Evolutionary conservation across 2,888 invertebrate species (phyloP), one percentile per base, ranked within the genome.

Genomic region (Drosophila vallismaia): DNA sequence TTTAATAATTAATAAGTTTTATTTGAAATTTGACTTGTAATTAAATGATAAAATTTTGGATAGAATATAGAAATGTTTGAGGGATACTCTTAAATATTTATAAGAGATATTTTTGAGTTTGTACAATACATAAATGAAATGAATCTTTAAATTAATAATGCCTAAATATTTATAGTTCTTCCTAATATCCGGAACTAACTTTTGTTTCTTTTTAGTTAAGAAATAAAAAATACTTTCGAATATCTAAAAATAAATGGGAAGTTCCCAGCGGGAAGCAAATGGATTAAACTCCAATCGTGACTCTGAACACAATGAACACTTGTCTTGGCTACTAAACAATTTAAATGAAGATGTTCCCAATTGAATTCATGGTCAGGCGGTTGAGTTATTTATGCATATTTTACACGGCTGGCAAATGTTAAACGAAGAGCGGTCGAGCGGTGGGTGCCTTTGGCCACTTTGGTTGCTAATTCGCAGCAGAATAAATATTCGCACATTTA

Each of bases 401-500:
- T 66, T 53, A 53, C 53, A 28, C 44, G 67, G 36, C 14, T 33
- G 50, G 33, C 62, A 54, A 70, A 71, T 71, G 69, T 26, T 53
- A 46, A 38, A 10, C 67, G 53, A 64, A 69, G 55, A 56, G 67
- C 56, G 69, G 31, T 19, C 40, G 40, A 19, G 4, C 28, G 28
- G 40, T 19, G 40, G 40, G 40, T 42, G 40, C 38, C 63, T 14
- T 45, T 58, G 50, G 51, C 24, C 56, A 52, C 42, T 64, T 71
- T 56, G 52, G 66, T 62, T 70, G 75, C 79, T 87, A 76, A 85
- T 76, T 77, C 78, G 77, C 77, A 77, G 63, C 81, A 84, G 73
- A 76, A 68, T 66, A 76, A 80, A 75, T 74, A 76, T 69, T 82
- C 79, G 77, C 77, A 82, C 86, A 82, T 86, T 79, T 88, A 88